Conservation (phyloP, 2,113 vertebrate genomes). For the Charina bottae region DNA sequence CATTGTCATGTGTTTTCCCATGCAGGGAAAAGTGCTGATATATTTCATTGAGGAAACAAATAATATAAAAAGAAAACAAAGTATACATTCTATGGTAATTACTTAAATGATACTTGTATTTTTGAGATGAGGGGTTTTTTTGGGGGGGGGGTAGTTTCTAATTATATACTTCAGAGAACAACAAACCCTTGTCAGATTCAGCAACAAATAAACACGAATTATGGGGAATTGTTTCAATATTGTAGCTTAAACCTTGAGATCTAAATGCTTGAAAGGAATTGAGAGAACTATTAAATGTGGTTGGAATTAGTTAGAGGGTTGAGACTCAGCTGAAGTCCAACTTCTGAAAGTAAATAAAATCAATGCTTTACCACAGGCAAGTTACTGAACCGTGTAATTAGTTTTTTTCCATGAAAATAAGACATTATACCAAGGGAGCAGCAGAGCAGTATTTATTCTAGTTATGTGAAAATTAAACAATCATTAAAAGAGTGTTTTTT, state of each 20-base stretch:
- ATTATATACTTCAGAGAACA: background rate
- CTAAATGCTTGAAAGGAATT: slow-evolving; percentile 37
- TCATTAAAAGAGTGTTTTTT: slow-evolving; percentile 70
- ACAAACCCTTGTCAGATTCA: slow-evolving; percentile 1
- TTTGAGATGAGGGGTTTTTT: background rate
- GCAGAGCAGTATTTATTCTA: slow-evolving; percentile 57
- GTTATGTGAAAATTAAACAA: slow-evolving; percentile 73
- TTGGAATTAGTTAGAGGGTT: slow-evolving; percentile 57
- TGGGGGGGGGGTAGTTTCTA: background rate
- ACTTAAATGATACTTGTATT: background rate
- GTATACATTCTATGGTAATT: background rate
- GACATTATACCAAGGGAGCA: slow-evolving; percentile 64
- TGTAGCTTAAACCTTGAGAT: slow-evolving; percentile 34
- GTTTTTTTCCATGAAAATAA: slow-evolving; percentile 71
- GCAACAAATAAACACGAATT: slow-evolving; percentile 7
- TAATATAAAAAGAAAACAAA: background rate
- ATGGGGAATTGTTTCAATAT: background rate
- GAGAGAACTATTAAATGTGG: slow-evolving; percentile 55
- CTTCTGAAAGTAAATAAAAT: slow-evolving; percentile 78
- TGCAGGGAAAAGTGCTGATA: background rate
- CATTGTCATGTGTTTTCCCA: background rate
- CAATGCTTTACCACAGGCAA: slow-evolving; percentile 71
- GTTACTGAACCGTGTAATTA: slow-evolving; percentile 73
- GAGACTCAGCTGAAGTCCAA: slow-evolving; percentile 64
- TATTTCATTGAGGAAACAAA: slow-evolving; percentile 30